Evolutionary conservation across 2,797 vertebrate genomes (phyloP).

Genomic region (Spinus pinus): DNA sequence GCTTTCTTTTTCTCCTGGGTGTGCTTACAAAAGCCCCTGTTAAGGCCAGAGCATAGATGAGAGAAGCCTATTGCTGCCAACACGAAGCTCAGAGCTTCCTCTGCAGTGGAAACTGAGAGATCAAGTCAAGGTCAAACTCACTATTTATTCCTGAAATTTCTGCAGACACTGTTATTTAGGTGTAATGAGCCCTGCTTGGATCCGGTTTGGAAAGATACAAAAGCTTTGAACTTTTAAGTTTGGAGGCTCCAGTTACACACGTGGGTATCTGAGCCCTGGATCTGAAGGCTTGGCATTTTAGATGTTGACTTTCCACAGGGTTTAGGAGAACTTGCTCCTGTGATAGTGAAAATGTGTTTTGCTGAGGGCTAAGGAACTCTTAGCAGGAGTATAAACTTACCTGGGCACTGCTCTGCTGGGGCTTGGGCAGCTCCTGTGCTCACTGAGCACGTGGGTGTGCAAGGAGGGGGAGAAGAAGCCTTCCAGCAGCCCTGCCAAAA

Average conservation of each 20-base stretch:
- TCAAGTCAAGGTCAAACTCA: slow-evolving; percentile 53
- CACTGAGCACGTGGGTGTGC: neutral
- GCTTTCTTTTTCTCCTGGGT: neutral
- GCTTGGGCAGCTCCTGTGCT: neutral
- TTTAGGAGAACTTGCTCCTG: neutral
- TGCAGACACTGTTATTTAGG: slow-evolving; percentile 59
- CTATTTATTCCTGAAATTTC: slow-evolving; percentile 63
- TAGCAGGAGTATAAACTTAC: neutral
- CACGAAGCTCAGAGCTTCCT: slow-evolving; percentile 43
- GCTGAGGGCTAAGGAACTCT: neutral
- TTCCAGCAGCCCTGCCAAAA: neutral
- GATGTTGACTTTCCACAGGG: slow-evolving; percentile 20
- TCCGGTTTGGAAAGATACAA: slow-evolving; percentile 25
- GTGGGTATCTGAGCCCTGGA: slow-evolving; percentile 32
- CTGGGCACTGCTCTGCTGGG: neutral
- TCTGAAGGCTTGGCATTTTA: slow-evolving; percentile 43
- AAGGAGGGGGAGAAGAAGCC: neutral
- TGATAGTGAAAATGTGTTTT: slow-evolving; percentile 6
- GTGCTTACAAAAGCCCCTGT: neutral
- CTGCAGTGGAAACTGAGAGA: slow-evolving; percentile 46
- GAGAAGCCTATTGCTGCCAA: neutral
- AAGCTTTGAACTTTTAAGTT: slow-evolving; percentile 44
- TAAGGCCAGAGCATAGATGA: neutral
- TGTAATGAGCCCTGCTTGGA: slow-evolving; percentile 58
- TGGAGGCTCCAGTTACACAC: slow-evolving; percentile 16